Evolutionary conservation across 2,113 vertebrate species (phyloP), one percentile per base, ranked within the genome.

Genomic region (Collichthys lucidus): DNA sequence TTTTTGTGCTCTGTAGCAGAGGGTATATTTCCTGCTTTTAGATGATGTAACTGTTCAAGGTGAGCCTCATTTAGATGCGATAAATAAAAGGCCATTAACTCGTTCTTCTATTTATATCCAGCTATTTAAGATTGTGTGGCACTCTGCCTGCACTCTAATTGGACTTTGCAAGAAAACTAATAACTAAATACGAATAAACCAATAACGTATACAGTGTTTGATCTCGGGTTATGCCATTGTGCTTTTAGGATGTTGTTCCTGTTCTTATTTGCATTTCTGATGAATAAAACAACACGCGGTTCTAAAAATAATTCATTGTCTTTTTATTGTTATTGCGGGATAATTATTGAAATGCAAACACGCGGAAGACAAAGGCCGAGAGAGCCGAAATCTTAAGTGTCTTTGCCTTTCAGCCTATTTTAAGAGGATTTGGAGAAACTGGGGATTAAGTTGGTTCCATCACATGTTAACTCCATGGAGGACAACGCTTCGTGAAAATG

Each of bases 361-460:
- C 47, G 57, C 83, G 66, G 50, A 75, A 71, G 73, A 62, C 14
- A 42, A 7, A 7, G 40, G 3, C 35, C 17, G 67, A 79, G 40
- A 31, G 52, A 74, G 40, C 26, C 59, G 12, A 79, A 82, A 75
- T 46, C 53, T 82, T 76, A 76, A 63, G 29, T 26, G 63, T 63
- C 62, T 82, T 69, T 83, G 77, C 78, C 42, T 86, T 89, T 71
- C 46, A 81, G 76, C 52, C 79, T 65, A 57, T 83, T 89, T 88
- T 83, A 86, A 91, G 80, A 88, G 84, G 87, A 92, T 89, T 87
- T 75, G 42, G 83, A 88, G 80, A 88, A 89, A 89, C 69, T 82
- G 66, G 55, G 82, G 85, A 87, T 89, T 89, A 89, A 24, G 64
- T 80, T 73, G 40, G 66, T 79, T 82, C 71, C 50, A 64, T 85